Conservation (phyloP, 2,797 vertebrate species). For the Tamandua tetradactyla region DNA sequence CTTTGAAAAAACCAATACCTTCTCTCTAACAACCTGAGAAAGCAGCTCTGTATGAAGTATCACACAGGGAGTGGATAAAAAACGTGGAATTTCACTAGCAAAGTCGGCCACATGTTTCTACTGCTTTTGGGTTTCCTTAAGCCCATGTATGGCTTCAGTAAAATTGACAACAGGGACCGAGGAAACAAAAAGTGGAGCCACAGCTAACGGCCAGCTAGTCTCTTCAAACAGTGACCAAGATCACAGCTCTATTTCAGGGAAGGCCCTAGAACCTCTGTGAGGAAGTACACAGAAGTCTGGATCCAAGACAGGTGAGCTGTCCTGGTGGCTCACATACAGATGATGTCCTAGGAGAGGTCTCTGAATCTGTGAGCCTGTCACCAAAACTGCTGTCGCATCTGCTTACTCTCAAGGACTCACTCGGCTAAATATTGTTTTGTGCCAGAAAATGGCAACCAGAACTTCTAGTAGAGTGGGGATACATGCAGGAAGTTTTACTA, state of each 20-base stretch:
- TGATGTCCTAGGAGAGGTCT: too few species aligned
- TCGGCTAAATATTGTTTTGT: not conserved
- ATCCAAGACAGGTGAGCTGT: not conserved
- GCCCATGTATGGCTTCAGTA: not conserved
- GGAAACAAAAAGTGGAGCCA: not conserved
- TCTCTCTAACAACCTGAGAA: not conserved
- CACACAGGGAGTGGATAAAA: not conserved
- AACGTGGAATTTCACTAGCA: not conserved
- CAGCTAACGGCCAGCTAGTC: too few species aligned
- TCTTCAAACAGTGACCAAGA: too few species aligned
- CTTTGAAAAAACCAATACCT: not conserved
- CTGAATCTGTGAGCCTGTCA: not conserved
- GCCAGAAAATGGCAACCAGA: too few species aligned
- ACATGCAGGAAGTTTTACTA: not conserved
- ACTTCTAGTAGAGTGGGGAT: not conserved
- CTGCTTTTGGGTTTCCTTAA: not conserved
- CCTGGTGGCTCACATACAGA: not conserved
- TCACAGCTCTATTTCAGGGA: not conserved
- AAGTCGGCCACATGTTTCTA: fast-evolving
- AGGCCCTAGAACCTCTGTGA: too few species aligned
- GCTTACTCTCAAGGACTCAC: too few species aligned
- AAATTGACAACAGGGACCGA: not conserved
- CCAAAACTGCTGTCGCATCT: not conserved
- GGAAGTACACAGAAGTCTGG: not conserved
- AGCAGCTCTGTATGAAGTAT: not conserved